These are phyloP conservation scores for Plecturocebus donacophilus DNA, from an alignment of 2,113 vertebrate species.

Conservation along the genomic window DNA sequence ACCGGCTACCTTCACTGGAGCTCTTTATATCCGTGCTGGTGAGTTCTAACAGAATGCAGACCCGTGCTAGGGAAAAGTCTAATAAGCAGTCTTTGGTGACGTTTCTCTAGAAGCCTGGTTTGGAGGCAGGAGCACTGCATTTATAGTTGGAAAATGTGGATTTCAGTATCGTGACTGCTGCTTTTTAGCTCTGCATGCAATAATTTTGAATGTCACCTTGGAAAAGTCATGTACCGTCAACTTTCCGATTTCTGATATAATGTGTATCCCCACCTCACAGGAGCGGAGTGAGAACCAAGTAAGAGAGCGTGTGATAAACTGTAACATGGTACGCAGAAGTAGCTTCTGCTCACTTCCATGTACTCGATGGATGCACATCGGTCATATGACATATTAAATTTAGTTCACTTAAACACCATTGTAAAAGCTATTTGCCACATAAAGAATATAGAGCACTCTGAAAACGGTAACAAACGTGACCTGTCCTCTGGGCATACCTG, in stretches of 20 bases:
- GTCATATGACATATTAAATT: not conserved
- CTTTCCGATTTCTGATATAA: not conserved
- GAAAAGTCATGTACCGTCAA: not conserved
- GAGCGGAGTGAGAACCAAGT: not conserved
- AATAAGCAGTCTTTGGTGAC: not conserved
- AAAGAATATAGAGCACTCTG: not conserved
- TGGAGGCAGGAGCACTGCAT: not conserved
- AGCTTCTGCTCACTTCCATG: not conserved
- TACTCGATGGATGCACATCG: not conserved
- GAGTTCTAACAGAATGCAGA: not conserved
- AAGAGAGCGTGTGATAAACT: not conserved
- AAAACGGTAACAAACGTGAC: conserved; percentile 67
- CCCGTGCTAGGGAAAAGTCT: not conserved
- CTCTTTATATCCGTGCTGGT: not conserved
- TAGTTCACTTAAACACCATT: not conserved
- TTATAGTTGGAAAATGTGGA: not conserved
- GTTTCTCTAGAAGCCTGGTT: not conserved
- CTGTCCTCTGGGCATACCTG: conserved; percentile 49
- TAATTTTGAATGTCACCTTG: not conserved
- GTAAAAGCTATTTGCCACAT: not conserved
- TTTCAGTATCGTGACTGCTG: not conserved
- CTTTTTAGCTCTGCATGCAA: not conserved
- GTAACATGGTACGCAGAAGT: not conserved
- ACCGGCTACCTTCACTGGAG: not conserved
- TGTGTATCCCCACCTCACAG: not conserved